Evolutionary conservation across 2,113 vertebrate species (phyloP), one percentile per base, ranked within the genome.

Genomic region (Halcyon senegalensis): DNA sequence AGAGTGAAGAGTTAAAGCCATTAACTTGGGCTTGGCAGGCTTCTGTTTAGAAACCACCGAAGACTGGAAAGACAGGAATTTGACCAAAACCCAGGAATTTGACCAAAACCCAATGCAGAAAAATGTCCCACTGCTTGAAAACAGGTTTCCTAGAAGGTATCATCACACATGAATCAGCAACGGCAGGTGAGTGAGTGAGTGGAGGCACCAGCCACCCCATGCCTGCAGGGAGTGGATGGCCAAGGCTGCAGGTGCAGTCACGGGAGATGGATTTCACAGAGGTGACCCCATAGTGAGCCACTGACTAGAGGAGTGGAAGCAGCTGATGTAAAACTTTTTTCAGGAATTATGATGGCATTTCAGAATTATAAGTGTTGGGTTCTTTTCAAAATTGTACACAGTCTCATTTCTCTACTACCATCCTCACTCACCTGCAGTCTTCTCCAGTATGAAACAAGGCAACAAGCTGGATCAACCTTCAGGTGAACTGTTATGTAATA

Each of bases 141-240:
- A 50, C 9, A 28, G 1, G 3, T 46, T 83, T 80, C 46, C 39
- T 18, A 35, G 35, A 0, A 0, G 13, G 18, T 30, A 23, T 11
- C 37, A 37, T 27, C 39, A 35, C 6, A 31, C 27, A 2, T 30
- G 66, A 73, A 37, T 63, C 87, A 85, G 74, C 48, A 79, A 48
- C 44, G 48, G 74, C 60, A 59, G 56, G 20, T 51, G 69, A 67
- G 25, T 51, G 69, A 67, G 25, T 1, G 5, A 43, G 39, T 1
- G 0, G 17, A 48, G 43, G 41, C 46, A 84, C 25, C 27, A 48
- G 25, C 19, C 13, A 37, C 9, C 44, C 44, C 11, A 30, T 1
- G 2, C 53, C 51, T 20, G 44, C 51, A 50, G 58, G 58, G 33
- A 70, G 50, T 21, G 56, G 56, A 69, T 0, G 1, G 53, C 24